Conservation (phyloP, 64 coral and sea anemone species). For the Dendrophyllia cribrosa region DNA sequence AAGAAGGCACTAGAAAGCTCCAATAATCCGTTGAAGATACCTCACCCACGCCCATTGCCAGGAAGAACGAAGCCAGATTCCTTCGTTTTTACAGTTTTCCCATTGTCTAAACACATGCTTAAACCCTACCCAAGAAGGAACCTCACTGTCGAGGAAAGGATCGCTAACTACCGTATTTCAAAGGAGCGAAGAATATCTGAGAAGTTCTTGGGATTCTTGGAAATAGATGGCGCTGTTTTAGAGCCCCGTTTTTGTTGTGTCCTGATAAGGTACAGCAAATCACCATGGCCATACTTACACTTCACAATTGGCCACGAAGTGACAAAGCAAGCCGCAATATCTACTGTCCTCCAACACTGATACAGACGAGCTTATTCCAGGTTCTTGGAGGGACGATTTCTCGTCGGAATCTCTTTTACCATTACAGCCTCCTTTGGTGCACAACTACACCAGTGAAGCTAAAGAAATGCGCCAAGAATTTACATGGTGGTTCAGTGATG, state of each 20-base stretch:
- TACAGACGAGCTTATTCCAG: constrained; percentile 43
- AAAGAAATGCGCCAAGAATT: constrained; percentile 23
- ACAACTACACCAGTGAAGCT: constrained; percentile 37
- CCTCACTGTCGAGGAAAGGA: constrained; percentile 42
- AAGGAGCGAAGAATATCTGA: constrained; percentile 56
- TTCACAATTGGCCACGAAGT: constrained; percentile 44
- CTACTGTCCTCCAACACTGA: constrained; percentile 14
- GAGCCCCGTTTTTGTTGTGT: constrained; percentile 22
- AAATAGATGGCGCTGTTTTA: constrained; percentile 55
- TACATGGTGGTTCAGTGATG: constrained; percentile 29
- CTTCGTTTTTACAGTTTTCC: constrained; percentile 58
- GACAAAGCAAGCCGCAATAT: constrained; percentile 28
- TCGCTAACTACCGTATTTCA: constrained; percentile 25
- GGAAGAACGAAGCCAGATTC: not conserved
- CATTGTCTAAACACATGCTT: constrained; percentile 37
- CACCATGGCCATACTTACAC: constrained; percentile 24
- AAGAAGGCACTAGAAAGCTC: constrained; percentile 14
- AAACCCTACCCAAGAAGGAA: constrained; percentile 54
- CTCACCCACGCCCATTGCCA: not conserved
- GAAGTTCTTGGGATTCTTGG: constrained; percentile 58
- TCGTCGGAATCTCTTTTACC: constrained; percentile 6
- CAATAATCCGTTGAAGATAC: constrained; percentile 18
- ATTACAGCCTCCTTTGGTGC: not conserved
- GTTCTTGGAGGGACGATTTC: constrained; percentile 49
- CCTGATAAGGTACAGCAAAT: constrained; percentile 54